phyloP scores from a whole-genome alignment of 1,140 invertebrate genomes.

The Nilaparvata lugens region DNA sequence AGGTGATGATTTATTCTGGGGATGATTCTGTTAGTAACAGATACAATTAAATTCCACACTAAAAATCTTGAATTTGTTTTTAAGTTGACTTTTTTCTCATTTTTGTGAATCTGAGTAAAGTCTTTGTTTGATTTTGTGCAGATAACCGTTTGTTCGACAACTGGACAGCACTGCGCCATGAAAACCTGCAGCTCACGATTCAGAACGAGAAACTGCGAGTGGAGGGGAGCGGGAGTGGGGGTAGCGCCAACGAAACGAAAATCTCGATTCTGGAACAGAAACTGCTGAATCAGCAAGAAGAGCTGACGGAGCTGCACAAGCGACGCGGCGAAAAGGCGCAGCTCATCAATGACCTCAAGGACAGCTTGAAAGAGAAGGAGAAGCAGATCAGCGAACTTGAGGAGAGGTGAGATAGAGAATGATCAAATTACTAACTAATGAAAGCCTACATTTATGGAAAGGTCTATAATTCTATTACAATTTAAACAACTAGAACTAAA shows the following conservation, averaged over 20 bases:
- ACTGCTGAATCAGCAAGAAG: constrained; percentile 77
- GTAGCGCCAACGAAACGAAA: constrained; percentile 35
- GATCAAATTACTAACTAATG: too few relatives aligned
- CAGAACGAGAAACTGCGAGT: constrained; percentile 71
- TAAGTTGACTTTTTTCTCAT: too few relatives aligned
- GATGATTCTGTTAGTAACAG: too few relatives aligned
- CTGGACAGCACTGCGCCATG: constrained; percentile 61
- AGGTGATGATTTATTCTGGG: too few relatives aligned
- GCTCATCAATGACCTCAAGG: constrained; percentile 83
- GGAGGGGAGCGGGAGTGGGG: constrained; percentile 39
- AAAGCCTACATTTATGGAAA: too few relatives aligned
- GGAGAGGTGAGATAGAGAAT: constrained; percentile 53
- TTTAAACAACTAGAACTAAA: too few relatives aligned
- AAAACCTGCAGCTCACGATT: constrained; percentile 75
- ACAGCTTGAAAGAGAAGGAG: constrained; percentile 75
- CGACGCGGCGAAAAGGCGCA: constrained; percentile 86
- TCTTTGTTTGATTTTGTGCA: too few relatives aligned
- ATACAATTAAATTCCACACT: too few relatives aligned
- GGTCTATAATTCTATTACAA: too few relatives aligned
- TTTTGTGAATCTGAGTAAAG: too few relatives aligned
- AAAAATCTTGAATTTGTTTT: too few relatives aligned
- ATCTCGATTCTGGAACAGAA: constrained; percentile 71
- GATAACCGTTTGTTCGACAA: constrained; percentile 82
- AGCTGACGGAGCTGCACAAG: constrained; percentile 80
- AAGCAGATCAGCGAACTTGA: constrained; percentile 64